Evolutionary conservation across 1,140 invertebrate species (phyloP).

Genomic region (Lepidostoma basale): DNA sequence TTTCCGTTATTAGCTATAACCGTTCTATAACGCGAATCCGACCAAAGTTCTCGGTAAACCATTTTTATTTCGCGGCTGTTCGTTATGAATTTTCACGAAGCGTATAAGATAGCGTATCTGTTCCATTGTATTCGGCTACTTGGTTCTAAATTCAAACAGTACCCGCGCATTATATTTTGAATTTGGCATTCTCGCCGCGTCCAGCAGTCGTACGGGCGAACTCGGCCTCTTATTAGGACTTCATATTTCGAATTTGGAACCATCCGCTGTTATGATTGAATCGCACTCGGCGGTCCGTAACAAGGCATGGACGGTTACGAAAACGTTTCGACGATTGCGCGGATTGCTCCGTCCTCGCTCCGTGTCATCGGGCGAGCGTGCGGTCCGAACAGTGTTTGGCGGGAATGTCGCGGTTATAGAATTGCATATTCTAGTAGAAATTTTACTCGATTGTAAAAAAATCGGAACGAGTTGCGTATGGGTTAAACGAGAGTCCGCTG

Average conservation of each 20-base stretch:
- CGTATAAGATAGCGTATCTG: slow-evolving; percentile 17
- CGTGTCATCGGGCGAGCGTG: background rate
- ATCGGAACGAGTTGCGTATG: slow-evolving; percentile 7
- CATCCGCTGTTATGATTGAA: background rate
- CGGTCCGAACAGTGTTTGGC: background rate
- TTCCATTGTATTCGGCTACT: slow-evolving; percentile 13
- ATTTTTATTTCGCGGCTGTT: slow-evolving; percentile 6
- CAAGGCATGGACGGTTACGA: slow-evolving; percentile 15
- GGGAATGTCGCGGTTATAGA: background rate
- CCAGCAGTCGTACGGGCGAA: background rate
- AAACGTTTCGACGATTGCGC: slow-evolving; percentile 12
- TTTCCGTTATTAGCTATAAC: background rate
- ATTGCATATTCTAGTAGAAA: background rate
- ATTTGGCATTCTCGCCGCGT: slow-evolving; percentile 11
- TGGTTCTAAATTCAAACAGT: slow-evolving; percentile 11
- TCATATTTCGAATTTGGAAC: slow-evolving; percentile 6
- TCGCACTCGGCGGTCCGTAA: slow-evolving; percentile 13
- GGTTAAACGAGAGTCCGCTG: too few relatives aligned
- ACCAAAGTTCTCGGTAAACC: background rate
- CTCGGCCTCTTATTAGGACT: slow-evolving; percentile 1
- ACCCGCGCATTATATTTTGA: slow-evolving; percentile 13
- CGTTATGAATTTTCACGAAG: background rate
- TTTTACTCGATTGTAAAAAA: slow-evolving; percentile 3
- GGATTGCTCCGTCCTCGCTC: background rate
- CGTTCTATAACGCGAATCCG: background rate